Evolutionary conservation across 2,113 vertebrate genomes (phyloP).

Genomic region (Burhinus bistriatus): DNA sequence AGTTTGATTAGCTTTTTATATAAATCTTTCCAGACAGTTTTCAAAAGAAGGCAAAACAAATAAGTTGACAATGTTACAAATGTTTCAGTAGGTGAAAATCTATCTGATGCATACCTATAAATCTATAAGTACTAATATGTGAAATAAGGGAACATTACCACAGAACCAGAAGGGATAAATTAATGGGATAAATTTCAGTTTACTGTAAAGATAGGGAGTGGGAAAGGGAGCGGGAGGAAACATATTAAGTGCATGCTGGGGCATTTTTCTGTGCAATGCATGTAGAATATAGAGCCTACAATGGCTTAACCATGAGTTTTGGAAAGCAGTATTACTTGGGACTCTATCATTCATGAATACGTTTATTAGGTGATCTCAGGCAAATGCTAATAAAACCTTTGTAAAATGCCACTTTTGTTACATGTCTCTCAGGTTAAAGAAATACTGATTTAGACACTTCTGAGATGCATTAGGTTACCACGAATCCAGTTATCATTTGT

Average conservation of each 20-base stretch:
- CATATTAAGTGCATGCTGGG: neutral
- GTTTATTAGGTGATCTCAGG: neutral
- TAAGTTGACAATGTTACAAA: neutral
- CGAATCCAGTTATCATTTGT: neutral
- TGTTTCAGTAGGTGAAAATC: neutral
- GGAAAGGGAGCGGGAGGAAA: neutral
- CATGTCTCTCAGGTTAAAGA: neutral
- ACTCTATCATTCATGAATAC: neutral
- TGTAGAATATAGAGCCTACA: neutral
- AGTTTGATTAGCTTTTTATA: constrained; percentile 45
- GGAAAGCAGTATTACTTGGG: neutral
- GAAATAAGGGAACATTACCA: neutral
- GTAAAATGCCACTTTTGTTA: neutral
- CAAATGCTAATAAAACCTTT: neutral
- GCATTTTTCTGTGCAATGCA: neutral
- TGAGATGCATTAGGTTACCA: neutral
- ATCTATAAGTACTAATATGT: neutral
- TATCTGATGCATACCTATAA: neutral
- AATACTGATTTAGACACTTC: neutral
- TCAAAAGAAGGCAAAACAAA: neutral
- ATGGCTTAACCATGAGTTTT: neutral
- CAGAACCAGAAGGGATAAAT: neutral
- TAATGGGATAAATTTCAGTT: neutral
- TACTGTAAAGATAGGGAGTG: neutral
- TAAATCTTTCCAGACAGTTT: constrained; percentile 34